Conservation (phyloP, 2,888 invertebrate genomes). For the Eristalinus sepulchralis region DNA sequence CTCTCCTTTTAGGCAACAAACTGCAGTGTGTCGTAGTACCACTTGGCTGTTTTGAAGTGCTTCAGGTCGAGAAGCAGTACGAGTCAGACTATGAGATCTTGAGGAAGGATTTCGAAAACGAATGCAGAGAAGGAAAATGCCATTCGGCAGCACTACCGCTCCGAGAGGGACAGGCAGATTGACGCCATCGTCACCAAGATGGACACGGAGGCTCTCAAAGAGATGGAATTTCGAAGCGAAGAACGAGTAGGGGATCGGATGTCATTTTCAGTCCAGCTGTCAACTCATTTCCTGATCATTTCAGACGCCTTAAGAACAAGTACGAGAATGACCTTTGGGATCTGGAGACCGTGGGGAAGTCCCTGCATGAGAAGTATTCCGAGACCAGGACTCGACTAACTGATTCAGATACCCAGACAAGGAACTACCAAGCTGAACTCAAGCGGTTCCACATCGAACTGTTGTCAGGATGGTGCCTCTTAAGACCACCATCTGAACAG, state of each 20-base stretch:
- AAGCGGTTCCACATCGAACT: slow-evolving; percentile 86
- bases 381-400: slow-evolving; percentile 86
- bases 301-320: slow-evolving; percentile 88
- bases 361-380: slow-evolving; percentile 85
- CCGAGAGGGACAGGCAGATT: slow-evolving; percentile 90
- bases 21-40: too few species aligned
- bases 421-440: slow-evolving; percentile 83
- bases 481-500: too few species aligned
- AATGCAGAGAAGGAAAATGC: slow-evolving; percentile 84
- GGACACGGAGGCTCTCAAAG: slow-evolving; percentile 79
- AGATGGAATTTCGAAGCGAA: slow-evolving; percentile 79
- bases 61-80: slow-evolving; percentile 84
- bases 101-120: slow-evolving; percentile 83
- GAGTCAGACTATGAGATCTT: slow-evolving; percentile 84
- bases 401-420: slow-evolving; percentile 85
- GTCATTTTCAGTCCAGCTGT: background rate
- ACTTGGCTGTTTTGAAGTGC: too few species aligned
- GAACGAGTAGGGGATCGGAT: slow-evolving; percentile 74
- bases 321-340: slow-evolving; percentile 87
- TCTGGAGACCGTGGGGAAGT: slow-evolving; percentile 85
- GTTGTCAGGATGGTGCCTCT: too few species aligned
- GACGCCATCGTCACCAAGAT: slow-evolving; percentile 82
- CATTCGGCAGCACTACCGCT: slow-evolving; percentile 86
- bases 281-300: slow-evolving; percentile 4
- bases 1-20: too few species aligned